Evolutionary conservation across 2,113 vertebrate species (phyloP).

Genomic region (Pelecanus crispus): DNA sequence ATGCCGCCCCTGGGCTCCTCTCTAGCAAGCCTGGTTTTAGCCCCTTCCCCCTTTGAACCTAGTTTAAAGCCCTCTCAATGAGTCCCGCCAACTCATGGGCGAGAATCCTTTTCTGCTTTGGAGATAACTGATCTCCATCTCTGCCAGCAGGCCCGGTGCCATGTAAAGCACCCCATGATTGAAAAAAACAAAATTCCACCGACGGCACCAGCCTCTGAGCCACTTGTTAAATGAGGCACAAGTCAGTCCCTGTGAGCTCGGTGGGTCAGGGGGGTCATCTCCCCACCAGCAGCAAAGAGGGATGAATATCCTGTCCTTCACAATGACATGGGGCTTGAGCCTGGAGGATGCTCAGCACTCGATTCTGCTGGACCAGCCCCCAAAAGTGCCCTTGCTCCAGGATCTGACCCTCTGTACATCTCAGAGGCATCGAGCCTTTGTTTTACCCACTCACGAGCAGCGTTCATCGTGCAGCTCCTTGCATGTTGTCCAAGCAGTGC

Average conservation of each 20-base stretch:
- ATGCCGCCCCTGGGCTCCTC: too few relatives aligned
- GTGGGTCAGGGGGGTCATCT: not conserved
- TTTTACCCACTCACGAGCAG: not conserved
- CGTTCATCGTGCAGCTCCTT: fast-evolving
- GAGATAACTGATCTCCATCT: too few relatives aligned
- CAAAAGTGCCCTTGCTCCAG: fast-evolving
- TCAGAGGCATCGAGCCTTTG: not conserved
- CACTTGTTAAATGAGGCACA: not conserved
- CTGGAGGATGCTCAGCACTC: not conserved
- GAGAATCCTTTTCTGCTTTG: too few relatives aligned
- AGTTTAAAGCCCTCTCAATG: too few relatives aligned
- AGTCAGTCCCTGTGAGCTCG: not conserved
- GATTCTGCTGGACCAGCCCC: not conserved
- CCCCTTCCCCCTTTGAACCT: too few relatives aligned
- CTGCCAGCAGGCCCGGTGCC: too few relatives aligned
- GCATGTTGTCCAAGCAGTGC: not conserved
- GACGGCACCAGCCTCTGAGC: too few relatives aligned
- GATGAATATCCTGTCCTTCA: not conserved
- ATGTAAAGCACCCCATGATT: too few relatives aligned
- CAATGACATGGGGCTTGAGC: not conserved
- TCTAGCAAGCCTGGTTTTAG: too few relatives aligned
- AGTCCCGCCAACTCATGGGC: too few relatives aligned
- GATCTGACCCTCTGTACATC: not conserved
- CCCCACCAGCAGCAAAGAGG: not conserved
- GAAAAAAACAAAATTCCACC: too few relatives aligned